phyloP scores from a whole-genome alignment of 2,797 vertebrate genomes.

The Benthosema pterotum region DNA sequence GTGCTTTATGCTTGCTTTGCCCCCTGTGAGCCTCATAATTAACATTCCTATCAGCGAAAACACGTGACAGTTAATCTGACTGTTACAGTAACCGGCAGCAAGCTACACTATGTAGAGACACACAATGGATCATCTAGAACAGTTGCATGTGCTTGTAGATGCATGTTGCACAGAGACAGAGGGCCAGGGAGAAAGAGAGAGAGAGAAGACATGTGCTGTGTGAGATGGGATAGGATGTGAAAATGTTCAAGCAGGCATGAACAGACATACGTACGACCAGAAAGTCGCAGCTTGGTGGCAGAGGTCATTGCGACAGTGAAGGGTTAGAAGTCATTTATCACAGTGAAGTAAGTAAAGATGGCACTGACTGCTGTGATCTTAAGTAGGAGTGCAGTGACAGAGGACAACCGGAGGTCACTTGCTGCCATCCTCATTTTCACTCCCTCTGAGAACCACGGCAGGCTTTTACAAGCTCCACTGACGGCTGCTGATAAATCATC shows the following conservation, averaged over 20 bases:
- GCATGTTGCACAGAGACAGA: constrained; percentile 30
- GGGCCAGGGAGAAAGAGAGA: neutral
- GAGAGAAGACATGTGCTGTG: neutral
- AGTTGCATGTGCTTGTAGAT: neutral
- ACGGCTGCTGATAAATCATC: constrained; percentile 10
- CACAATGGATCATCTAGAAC: constrained; percentile 49
- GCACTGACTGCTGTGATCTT: constrained; percentile 34
- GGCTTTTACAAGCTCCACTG: neutral
- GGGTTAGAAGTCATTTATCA: constrained; percentile 55
- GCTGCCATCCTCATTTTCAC: constrained; percentile 40
- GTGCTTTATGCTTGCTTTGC: constrained; percentile 21
- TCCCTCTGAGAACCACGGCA: constrained; percentile 12
- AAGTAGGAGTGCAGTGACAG: constrained; percentile 38
- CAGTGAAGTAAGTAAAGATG: constrained; percentile 45
- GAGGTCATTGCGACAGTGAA: constrained; percentile 41
- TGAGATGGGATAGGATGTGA: neutral
- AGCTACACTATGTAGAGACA: constrained; percentile 6
- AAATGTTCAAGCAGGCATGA: constrained; percentile 17
- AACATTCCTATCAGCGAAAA: constrained; percentile 54
- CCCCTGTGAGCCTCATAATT: constrained; percentile 48
- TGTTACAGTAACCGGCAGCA: constrained; percentile 43
- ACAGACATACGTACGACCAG: constrained; percentile 24
- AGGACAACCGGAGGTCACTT: constrained; percentile 52
- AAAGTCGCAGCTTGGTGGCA: constrained; percentile 36
- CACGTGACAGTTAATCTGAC: constrained; percentile 47